Conservation (phyloP, 2,113 vertebrate species). For the Siphamia tubifer region DNA sequence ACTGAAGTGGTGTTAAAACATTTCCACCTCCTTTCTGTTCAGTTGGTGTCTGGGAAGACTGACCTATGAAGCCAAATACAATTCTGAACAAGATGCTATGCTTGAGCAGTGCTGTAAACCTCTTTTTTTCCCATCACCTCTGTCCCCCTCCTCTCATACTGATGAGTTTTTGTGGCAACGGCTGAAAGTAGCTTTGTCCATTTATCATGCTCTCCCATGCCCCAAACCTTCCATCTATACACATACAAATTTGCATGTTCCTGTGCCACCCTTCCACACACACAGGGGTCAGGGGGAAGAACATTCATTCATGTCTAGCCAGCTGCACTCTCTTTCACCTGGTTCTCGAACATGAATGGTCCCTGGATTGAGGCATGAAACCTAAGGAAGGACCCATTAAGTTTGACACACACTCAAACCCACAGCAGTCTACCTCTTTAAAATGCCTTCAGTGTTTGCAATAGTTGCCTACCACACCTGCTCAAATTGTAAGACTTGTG, state of each 20-base stretch:
- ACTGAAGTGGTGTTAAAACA: neutral
- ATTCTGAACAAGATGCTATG: conserved; percentile 47
- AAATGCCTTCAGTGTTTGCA: conserved; percentile 44
- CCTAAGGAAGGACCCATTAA: conserved; percentile 1
- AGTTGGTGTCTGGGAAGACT: conserved; percentile 47
- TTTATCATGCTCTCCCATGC: conserved; percentile 24
- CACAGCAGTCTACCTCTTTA: conserved; percentile 19
- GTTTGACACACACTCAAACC: conserved; percentile 3
- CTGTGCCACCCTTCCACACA: neutral
- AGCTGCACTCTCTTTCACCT: conserved; percentile 69
- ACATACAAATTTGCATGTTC: conserved; percentile 3
- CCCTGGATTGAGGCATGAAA: conserved; percentile 20
- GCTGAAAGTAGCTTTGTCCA: conserved; percentile 70
- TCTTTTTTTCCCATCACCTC: conserved; percentile 53
- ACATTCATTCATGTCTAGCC: conserved; percentile 54
- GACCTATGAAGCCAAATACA: conserved; percentile 22
- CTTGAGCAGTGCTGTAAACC: conserved; percentile 58
- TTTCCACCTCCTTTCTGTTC: neutral
- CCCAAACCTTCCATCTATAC: conserved; percentile 15
- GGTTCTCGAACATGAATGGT: conserved; percentile 43
- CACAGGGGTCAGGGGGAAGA: conserved; percentile 40
- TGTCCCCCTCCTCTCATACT: conserved; percentile 44
- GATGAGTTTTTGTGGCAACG: conserved; percentile 61
- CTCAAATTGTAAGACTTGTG: conserved; percentile 48
- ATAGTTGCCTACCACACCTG: conserved; percentile 66